Evolutionary conservation across 2,113 vertebrate species (phyloP).

Genomic region (Martes martes): DNA sequence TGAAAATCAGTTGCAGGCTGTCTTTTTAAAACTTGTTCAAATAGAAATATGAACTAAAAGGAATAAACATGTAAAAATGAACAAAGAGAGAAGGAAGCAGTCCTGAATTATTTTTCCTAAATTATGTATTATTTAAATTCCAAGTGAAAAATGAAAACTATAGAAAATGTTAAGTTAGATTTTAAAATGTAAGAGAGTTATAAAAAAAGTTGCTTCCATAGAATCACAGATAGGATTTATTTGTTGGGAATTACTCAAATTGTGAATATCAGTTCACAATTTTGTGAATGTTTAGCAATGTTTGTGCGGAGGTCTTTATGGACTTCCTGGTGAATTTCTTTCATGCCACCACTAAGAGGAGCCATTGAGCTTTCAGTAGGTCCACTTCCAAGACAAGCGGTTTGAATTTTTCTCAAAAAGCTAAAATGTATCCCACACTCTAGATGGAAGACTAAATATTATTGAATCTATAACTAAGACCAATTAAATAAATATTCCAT

Average conservation of each 20-base stretch:
- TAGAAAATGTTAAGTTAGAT: background rate
- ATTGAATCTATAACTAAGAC: background rate
- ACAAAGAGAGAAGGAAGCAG: background rate
- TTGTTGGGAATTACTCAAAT: background rate
- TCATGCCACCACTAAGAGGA: conserved; percentile 56
- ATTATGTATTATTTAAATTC: background rate
- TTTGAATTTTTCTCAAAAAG: background rate
- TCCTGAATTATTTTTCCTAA: background rate
- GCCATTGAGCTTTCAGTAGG: conserved; percentile 59
- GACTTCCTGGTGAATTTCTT: conserved; percentile 26
- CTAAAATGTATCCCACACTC: conserved; percentile 30
- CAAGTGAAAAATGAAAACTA: conserved; percentile 1
- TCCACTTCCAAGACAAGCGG: background rate
- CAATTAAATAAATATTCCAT: background rate
- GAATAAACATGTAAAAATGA: background rate
- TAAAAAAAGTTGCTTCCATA: background rate
- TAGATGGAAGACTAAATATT: background rate
- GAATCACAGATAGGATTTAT: background rate
- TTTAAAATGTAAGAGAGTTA: background rate
- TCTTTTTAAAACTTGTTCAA: background rate
- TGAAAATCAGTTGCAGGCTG: background rate
- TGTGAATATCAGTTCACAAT: background rate
- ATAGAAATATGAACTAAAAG: background rate
- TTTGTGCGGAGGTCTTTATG: background rate
- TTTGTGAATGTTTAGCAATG: background rate